Conservation (phyloP, 2,113 vertebrate species). For the Lichenostomus cassidix region DNA sequence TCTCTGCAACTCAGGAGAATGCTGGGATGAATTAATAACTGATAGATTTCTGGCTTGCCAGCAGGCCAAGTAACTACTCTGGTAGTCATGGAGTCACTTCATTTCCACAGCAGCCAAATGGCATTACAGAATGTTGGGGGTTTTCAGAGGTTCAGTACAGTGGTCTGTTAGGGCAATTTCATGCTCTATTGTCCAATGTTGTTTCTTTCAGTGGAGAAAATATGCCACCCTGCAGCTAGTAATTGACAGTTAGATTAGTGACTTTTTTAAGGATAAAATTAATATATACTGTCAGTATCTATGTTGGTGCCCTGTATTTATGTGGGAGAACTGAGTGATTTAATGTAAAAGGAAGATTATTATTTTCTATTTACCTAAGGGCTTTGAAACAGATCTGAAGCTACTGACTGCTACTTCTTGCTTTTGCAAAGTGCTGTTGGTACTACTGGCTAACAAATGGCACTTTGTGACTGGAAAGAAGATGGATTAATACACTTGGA, state of each 20-base stretch:
- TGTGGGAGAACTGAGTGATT: background rate
- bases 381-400: background rate
- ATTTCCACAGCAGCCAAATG: background rate
- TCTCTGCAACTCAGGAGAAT: background rate
- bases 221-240: background rate
- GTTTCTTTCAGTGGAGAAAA: background rate
- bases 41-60: background rate
- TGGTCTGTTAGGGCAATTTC: background rate
- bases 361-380: background rate
- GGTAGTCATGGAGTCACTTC: background rate
- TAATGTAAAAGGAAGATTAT: background rate
- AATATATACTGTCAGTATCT: background rate
- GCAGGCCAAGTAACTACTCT: background rate
- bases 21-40: background rate
- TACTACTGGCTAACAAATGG: background rate
- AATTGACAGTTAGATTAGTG: background rate
- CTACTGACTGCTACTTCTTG: background rate
- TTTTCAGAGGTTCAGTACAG: background rate
- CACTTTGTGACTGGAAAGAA: background rate
- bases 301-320: background rate
- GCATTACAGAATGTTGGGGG: background rate
- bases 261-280: background rate
- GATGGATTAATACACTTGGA: background rate
- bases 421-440: background rate
- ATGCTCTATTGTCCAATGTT: background rate